A percentile compares a stretch with the other conserved stretches of the same genome.
These are phyloP conservation scores for Lasioglossum marginatum DNA, from an alignment of 2,888 invertebrate species.

Conservation along the genomic window DNA sequence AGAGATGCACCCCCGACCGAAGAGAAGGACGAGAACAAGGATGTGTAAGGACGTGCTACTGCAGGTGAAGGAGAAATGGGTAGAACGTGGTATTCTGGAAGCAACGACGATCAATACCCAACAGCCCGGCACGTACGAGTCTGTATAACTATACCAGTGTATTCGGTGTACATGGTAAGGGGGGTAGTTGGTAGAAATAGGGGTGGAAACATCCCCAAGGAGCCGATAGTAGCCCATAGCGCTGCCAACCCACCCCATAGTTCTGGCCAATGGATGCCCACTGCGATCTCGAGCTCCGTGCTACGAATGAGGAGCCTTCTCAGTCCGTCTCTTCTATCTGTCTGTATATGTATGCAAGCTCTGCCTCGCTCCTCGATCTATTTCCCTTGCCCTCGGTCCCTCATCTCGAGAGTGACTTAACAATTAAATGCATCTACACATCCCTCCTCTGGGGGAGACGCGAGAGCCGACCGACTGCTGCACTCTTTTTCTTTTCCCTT, in stretches of 20 bases:
- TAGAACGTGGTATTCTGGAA: conserved; percentile 76
- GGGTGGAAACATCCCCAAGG: conserved; percentile 83
- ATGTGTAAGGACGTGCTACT: conserved; percentile 79
- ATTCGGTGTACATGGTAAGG: conserved; percentile 79
- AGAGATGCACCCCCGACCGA: conserved; percentile 68
- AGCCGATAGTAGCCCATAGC: conserved; percentile 81
- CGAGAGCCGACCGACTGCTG: neutral
- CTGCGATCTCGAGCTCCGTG: conserved; percentile 76
- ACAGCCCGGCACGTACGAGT: conserved; percentile 78
- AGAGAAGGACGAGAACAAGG: conserved; percentile 75
- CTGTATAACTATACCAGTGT: conserved; percentile 79
- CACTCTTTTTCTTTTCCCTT: conserved; percentile 20
- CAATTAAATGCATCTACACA: conserved; percentile 67
- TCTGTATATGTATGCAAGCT: conserved; percentile 39
- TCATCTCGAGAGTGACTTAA: conserved; percentile 68
- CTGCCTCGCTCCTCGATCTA: conserved; percentile 42
- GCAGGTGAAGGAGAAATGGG: conserved; percentile 81
- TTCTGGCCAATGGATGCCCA: conserved; percentile 77
- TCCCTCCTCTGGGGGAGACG: conserved; percentile 37
- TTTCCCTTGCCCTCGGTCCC: conserved; percentile 35
- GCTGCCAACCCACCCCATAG: conserved; percentile 78
- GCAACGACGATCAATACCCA: conserved; percentile 81
- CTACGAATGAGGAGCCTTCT: conserved; percentile 71
- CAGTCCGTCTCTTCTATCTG: conserved; percentile 65
- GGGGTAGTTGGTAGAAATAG: conserved; percentile 81